These are phyloP conservation scores for Dolichallabes microphthalmus DNA, from an alignment of 2,113 vertebrate species.

Conservation along the genomic window DNA sequence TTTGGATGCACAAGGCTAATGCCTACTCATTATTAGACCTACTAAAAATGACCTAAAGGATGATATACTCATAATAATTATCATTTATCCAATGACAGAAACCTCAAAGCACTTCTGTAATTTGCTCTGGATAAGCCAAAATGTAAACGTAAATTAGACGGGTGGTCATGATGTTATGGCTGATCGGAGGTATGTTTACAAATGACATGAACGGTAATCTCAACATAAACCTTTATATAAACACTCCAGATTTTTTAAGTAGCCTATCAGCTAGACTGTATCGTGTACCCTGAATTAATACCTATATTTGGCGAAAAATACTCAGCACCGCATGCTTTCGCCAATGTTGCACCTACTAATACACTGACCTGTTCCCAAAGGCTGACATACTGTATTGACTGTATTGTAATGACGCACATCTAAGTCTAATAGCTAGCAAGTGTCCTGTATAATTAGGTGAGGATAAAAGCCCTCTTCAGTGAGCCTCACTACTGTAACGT, in stretches of 20 bases:
- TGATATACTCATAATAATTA: too few relatives aligned
- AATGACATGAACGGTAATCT: too few relatives aligned
- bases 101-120: too few relatives aligned
- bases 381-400: background rate
- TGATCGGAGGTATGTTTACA: too few relatives aligned
- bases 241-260: background rate
- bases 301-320: background rate
- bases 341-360: background rate
- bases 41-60: too few relatives aligned
- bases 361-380: background rate
- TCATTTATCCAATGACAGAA: too few relatives aligned
- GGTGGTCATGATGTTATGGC: too few relatives aligned
- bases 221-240: too few relatives aligned
- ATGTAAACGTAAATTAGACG: too few relatives aligned
- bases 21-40: too few relatives aligned
- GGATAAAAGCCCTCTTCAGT: slow-evolving; percentile 13
- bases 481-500: slow-evolving; percentile 8
- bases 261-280: background rate
- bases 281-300: background rate
- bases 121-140: too few relatives aligned
- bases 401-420: background rate
- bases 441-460: slow-evolving; percentile 17
- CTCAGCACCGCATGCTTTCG: background rate
- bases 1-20: too few relatives aligned
- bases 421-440: background rate